Base-by-base conservation (phyloP, 2,888 invertebrate genomes). In the Ophioninae sp. region DNA sequence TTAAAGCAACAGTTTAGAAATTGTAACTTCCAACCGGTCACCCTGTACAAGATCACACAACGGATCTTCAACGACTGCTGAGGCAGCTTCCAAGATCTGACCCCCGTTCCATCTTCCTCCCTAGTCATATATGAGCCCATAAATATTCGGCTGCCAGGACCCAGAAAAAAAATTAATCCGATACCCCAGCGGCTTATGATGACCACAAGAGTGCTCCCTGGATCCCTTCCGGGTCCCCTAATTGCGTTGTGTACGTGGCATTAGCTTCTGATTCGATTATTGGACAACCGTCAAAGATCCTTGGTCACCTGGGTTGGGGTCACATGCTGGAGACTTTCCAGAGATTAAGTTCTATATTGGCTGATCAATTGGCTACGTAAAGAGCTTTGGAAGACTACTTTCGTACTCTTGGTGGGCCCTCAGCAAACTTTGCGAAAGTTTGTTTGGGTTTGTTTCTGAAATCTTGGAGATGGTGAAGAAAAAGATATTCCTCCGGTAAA, bases 121-220 rank as follows among this genome's bases (percentile, higher is more conserved):
- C 56, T 56, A 39, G 44, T 22, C 41, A 64, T 30, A 74, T 17
- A 51, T 17, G 51, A 51, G 20, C 59, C 13, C 61, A 77, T 77
- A 69, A n/a, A 77, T 17, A 69, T 22, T 63, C 22, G 63, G 23
- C 10, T 73, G 37, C 17, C 20, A 59, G 1, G 0, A 58, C 69
- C 69, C 63, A 61, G 71, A 77, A 83, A 63, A 82, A 85, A 86
- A 85, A 86, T 81, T 85, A 85, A 85, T 85, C 83, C 79, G 78
- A 84, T 74, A 63, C 61, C 6, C 63, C 61, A 30, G 37, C 20
- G 64, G 78, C 75, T 81, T 85, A 68, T 77, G 77, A 67, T 81
- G 85, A 85, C 83, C 83, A 56, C 83, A 44, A 63, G 41, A 81
- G 73, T 71, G 68, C 58, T 59, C 44, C 44, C 37, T 59, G 22